These are phyloP conservation scores for Tachyglossus aculeatus DNA, from an alignment of 2,797 vertebrate genomes.

Conservation along the genomic window DNA sequence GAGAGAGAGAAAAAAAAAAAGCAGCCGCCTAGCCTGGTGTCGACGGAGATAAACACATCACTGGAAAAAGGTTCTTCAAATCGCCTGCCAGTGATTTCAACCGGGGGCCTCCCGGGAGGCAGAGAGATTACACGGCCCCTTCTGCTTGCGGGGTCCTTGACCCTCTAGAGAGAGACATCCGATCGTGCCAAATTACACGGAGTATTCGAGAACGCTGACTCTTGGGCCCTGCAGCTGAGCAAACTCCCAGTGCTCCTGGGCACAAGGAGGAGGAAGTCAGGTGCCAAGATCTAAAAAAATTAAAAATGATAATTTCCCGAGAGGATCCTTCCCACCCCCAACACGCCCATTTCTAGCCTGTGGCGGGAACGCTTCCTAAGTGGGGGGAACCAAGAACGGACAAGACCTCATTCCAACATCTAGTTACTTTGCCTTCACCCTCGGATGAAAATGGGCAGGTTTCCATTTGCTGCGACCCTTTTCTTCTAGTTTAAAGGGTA, in stretches of 20 bases:
- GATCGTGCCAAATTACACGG: background rate
- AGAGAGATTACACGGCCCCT: background rate
- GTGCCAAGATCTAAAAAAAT: background rate
- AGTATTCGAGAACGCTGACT: background rate
- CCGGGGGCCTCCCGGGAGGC: background rate
- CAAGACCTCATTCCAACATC: too few species aligned
- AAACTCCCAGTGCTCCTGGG: background rate
- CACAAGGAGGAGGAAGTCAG: background rate
- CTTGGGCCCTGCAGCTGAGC: background rate
- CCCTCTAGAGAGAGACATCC: slow-evolving; percentile 3
- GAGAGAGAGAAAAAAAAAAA: slow-evolving; percentile 1
- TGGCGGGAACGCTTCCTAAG: too few species aligned
- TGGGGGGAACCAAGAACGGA: too few species aligned
- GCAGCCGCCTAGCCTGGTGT: background rate
- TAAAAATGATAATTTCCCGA: background rate
- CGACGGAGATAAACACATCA: background rate
- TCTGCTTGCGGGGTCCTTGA: background rate
- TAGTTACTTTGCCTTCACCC: too few species aligned
- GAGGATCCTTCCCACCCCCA: too few species aligned
- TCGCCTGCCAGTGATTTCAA: background rate
- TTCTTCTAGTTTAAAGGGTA: slow-evolving; percentile 17
- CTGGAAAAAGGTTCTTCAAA: background rate
- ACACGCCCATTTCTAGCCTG: too few species aligned
- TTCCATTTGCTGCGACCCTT: background rate
- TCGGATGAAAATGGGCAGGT: background rate